Evolutionary conservation across 2,113 vertebrate species (phyloP), one percentile per base, ranked within the genome.

Genomic region (Cephalopterus ornatus): DNA sequence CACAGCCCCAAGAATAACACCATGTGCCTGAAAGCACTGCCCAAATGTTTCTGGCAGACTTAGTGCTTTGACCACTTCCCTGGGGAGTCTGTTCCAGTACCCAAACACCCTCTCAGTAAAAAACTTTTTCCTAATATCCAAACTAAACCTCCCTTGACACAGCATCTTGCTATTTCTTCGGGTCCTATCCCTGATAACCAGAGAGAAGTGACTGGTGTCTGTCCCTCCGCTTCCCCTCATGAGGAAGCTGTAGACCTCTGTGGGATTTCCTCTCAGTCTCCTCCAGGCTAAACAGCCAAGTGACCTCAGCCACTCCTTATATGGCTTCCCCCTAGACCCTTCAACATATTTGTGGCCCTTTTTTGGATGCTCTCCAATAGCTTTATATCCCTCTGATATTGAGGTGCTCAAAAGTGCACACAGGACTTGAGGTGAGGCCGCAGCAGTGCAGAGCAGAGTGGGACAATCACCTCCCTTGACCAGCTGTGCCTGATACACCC

Each of bases 281-380:
- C 30, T 42, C 20, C 30, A 58, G 44, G 32, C 8, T 33, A 18
- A 49, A 28, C 37, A 73, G 18, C 8, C 14, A 50, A 42, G 9
- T 33, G 21, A 19, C 18, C 8, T 37, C 59, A 73, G 27, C 9
- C 32, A 44, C 17, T 1, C 1, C 26, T 32, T 0, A 0, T 13
- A 27, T 12, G 3, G 4, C 12, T 42, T 73, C 32, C 7, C 7
- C 50, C 37, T 37, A 22, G 21, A 52, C 8, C 14, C 12, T 81
- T 33, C 42, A 27, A 12, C 27, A 23, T 33, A 27, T 17, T 66
- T 58, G 33, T 65, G 50, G 35, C 16, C 13, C 14, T 49, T 18
- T 27, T 66, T 42, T 33, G 17, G 14, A 32, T 18, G 11, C 6
- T 22, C 11, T 10, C 11, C 8, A 14, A 28, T 8, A 12, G 13